phyloP scores from a whole-genome alignment of 2,888 invertebrate genomes.

The Drosophila seclusa region DNA sequence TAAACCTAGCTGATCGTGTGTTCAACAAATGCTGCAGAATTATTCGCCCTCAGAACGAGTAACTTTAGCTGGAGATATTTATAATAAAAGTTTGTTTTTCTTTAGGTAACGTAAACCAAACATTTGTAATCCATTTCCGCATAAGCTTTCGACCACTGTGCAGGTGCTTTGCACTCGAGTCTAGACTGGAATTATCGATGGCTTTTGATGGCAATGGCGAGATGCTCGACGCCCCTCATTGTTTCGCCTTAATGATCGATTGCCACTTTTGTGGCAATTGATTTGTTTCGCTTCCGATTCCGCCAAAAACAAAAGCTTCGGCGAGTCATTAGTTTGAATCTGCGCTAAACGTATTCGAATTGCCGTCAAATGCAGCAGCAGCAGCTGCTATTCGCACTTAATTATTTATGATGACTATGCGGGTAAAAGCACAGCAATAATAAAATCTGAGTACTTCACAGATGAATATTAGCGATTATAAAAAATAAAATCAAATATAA shows the following conservation, averaged over 20 bases:
- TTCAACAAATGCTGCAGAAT: background rate
- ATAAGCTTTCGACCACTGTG: constrained; percentile 28
- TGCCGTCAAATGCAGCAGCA: constrained; percentile 15
- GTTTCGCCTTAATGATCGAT: constrained; percentile 68
- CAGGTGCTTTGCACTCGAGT: constrained; percentile 7
- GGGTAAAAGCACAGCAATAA: constrained; percentile 17
- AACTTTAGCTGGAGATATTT: background rate
- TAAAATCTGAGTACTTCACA: constrained; percentile 19
- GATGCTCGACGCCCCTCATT: constrained; percentile 62
- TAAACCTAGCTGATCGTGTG: background rate
- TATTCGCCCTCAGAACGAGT: background rate
- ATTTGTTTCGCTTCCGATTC: constrained; percentile 76
- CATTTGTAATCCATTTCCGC: background rate
- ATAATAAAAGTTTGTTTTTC: background rate
- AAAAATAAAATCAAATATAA: constrained; percentile 1
- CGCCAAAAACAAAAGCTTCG: constrained; percentile 41
- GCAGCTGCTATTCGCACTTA: constrained; percentile 52
- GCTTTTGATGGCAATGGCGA: constrained; percentile 41
- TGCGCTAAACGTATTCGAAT: constrained; percentile 30
- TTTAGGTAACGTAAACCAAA: background rate
- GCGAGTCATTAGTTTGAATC: constrained; percentile 70
- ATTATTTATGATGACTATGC: constrained; percentile 55
- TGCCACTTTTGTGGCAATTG: constrained; percentile 60
- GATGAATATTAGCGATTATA: constrained; percentile 40
- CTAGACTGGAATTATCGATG: constrained; percentile 46